phyloP scores from a whole-genome alignment of 2,888 invertebrate genomes.

The Drosophila vallismaia region DNA sequence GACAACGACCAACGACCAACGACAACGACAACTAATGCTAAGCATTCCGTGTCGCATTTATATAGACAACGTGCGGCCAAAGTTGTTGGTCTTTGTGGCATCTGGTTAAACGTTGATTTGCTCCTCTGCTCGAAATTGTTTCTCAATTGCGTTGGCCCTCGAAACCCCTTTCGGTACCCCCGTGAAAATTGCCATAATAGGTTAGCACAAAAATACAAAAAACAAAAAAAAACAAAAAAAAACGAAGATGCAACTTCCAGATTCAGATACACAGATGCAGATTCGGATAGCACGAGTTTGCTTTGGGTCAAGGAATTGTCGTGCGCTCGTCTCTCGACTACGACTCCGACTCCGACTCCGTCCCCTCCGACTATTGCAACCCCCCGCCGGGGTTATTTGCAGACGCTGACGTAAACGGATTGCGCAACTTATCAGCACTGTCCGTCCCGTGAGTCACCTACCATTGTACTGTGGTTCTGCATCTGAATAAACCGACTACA shows the following conservation, averaged over 20 bases:
- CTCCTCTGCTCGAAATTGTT: slow-evolving; percentile 68
- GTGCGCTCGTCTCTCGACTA: slow-evolving; percentile 14
- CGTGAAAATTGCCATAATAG: slow-evolving; percentile 70
- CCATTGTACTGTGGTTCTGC: background rate
- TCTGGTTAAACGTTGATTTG: slow-evolving; percentile 73
- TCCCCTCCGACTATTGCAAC: too few relatives aligned
- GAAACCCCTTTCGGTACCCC: slow-evolving; percentile 28
- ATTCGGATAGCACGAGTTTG: slow-evolving; percentile 27
- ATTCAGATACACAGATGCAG: slow-evolving; percentile 24
- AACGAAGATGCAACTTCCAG: slow-evolving; percentile 30
- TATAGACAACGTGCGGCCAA: slow-evolving; percentile 71
- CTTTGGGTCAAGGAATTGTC: slow-evolving; percentile 47
- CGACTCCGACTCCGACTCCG: too few relatives aligned
- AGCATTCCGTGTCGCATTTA: slow-evolving; percentile 79
- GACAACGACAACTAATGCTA: slow-evolving; percentile 42
- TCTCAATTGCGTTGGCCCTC: slow-evolving; percentile 66
- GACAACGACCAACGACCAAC: slow-evolving; percentile 5
- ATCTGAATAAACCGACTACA: background rate
- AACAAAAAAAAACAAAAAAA: slow-evolving; percentile 4
- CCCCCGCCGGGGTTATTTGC: too few relatives aligned
- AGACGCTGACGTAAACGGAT: slow-evolving; percentile 52
- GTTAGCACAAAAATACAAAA: slow-evolving; percentile 34
- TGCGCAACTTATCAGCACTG: slow-evolving; percentile 33
- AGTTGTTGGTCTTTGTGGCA: slow-evolving; percentile 17
- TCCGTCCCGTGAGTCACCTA: slow-evolving; percentile 1